Base-by-base conservation (phyloP, 2,113 vertebrate species). In the Piaya cayana region DNA sequence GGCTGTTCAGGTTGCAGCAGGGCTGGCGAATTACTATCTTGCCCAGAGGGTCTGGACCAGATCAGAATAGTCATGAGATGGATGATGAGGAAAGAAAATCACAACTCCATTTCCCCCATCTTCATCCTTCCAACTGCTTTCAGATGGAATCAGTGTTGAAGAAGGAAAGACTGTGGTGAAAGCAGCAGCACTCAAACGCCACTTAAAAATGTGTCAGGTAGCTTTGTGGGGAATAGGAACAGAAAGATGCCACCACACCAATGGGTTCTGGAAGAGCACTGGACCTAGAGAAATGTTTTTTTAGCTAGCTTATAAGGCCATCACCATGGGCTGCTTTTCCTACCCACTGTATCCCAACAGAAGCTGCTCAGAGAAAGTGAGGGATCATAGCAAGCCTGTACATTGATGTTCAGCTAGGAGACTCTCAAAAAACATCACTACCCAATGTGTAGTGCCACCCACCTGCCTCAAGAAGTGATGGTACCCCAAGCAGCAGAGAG, bases 371-470 rank as follows among this genome's bases (percentile, higher is more conserved):
- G 45, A 37, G 64, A 70, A 58, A 50, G n/a, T 13, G 45, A 63
- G 50, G 15, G 6, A 49, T 82, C 42, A 8, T 58, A 53, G 43
- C 27, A 29, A 49, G n/a, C 15, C 20, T 53, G 8, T 34, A 16
- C 20, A 19, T 4, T 43, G 63, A 15, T 17, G 18, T 47, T 64
- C 47, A 68, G 2, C 17, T 9, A 29, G 29, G 32, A 20, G 32
- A 45, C 10, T n/a, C 60, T 62, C 25, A 9, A 45, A 74, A 82
- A 70, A 5, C 1, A 1, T 45, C 42, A 1, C n/a, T 36, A 5
- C 15, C 1, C 1, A 10, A 5, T 10, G 47, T 5, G 20, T 19
- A 22, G 1, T 0, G 2, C 36, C 5, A 1, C 11, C 4, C 43
- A 8, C 17, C 8, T 5, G 30, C 16, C 63, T 36, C n/a, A 63